phyloP scores from a whole-genome alignment of 2,797 vertebrate genomes.

The Enteromius paludinosus region DNA sequence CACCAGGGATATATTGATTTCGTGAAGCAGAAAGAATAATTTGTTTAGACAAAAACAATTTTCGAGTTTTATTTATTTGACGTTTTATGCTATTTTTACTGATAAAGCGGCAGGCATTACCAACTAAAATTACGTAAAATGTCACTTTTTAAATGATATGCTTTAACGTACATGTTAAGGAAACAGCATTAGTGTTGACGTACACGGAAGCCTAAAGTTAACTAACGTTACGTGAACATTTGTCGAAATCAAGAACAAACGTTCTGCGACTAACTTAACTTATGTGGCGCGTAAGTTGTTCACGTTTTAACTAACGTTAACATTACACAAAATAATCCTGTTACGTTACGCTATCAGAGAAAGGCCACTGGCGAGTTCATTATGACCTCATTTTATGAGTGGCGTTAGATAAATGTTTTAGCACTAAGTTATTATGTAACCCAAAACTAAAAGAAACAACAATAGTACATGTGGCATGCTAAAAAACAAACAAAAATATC shows the following conservation, averaged over 20 bases:
- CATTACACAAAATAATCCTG: no score
- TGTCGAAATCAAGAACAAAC: not conserved
- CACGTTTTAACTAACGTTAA: not conserved
- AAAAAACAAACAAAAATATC: not conserved
- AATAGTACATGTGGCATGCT: rapidly evolving
- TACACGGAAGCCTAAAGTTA: not conserved
- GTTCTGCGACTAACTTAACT: not conserved
- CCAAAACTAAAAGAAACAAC: not conserved
- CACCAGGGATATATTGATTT: no score
- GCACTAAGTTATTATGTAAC: not conserved
- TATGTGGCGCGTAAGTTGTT: not conserved
- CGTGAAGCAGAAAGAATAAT: no score
- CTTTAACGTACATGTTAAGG: not conserved
- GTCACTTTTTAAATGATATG: not conserved
- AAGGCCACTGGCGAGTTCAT: not conserved
- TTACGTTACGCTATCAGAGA: not conserved
- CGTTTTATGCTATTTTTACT: not conserved
- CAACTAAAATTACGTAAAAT: not conserved
- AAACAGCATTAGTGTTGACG: not conserved
- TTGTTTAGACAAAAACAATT: no score
- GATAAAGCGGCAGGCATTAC: not conserved
- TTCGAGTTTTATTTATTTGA: no score
- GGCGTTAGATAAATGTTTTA: not conserved
- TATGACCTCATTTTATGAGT: no score
- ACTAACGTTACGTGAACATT: not conserved